Evolutionary conservation across 2,113 vertebrate species (phyloP), one percentile per base, ranked within the genome.

Genomic region (Brachypteracias leptosomus): DNA sequence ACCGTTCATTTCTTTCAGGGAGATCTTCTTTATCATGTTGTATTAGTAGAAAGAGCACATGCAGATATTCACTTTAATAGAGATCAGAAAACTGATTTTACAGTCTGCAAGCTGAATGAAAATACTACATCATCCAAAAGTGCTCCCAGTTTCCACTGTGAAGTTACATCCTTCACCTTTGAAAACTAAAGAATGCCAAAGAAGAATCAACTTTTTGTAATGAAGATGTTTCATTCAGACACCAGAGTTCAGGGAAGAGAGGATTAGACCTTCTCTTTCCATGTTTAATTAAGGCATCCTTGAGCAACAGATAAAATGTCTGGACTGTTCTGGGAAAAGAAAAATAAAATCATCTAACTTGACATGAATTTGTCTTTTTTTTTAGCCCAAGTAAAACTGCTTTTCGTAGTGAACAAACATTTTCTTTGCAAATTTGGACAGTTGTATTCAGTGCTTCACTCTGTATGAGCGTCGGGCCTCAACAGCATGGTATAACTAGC

Each of bases 401-500:
- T 62, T 86, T 92, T 85, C 86, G 51, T 22, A 59, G 11, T 6
- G 20, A 92, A 33, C 4, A 31, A 85, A 62, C 7, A 36, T 73
- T 80, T 86, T 58, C 29, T 76, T 70, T 68, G 33, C 36, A 65
- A 33, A 85, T 83, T 49, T 70, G n/a, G 22, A 21, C 19, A 26
- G 17, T 46, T 80, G 31, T 59, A 17, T 74, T 55, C 38, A 59
- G 65, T 55, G 26, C 18, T 71, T 74, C 55, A 19, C 35, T 55
- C 33, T 55, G 0, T n/a, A 3, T 36, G 47, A 63, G n/a, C 4
- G 0, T 3, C 4, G 2, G 24, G 42, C n/a, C 59, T 59, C 2
- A 2, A 17, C 1, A 0, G 19, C 12, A 6, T 3, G 4, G 18
- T 33, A 3, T 4, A 63, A 35, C 54, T 46, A 44, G 29, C 11